phyloP scores from a whole-genome alignment of 1,140 invertebrate genomes.

The Medauroidea extradentata region DNA sequence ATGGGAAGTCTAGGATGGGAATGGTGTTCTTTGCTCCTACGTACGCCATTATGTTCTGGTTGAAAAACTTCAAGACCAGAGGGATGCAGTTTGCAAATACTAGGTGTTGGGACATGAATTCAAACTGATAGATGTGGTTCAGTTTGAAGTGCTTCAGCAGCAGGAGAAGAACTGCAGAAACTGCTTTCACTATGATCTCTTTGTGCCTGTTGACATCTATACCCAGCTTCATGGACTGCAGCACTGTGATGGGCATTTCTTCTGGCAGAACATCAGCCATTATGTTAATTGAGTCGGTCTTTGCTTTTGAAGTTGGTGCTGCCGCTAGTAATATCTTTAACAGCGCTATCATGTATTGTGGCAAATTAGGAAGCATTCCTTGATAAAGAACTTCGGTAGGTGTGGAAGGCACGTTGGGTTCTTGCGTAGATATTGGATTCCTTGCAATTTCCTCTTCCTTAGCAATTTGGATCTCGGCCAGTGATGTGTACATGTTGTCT shows the following conservation, averaged over 20 bases:
- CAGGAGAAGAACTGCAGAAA: conserved; percentile 89
- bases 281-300: conserved; percentile 98
- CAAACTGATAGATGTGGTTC: conserved; percentile 99
- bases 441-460: conserved; percentile 77
- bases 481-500: conserved; percentile 77
- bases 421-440: conserved; percentile 60
- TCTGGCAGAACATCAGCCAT: conserved; percentile 95
- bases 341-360: conserved; percentile 95
- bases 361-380: conserved; percentile 87
- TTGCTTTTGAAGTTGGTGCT: conserved; percentile 95
- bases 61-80: conserved; percentile 97
- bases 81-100: conserved; percentile 99
- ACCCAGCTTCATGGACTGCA: conserved; percentile 95
- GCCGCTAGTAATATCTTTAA: conserved; percentile 96
- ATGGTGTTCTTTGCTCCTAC: conserved; percentile 90
- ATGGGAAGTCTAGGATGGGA: conserved; percentile 91
- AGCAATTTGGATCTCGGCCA: conserved; percentile 77
- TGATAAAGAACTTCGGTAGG: conserved; percentile 86
- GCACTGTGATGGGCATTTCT: conserved; percentile 94
- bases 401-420: conserved; percentile 67
- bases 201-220: conserved; percentile 98
- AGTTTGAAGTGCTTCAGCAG: conserved; percentile 97
- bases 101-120: conserved; percentile 98
- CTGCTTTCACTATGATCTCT: conserved; percentile 97
- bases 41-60: conserved; percentile 96